phyloP scores from a whole-genome alignment of 2,888 invertebrate genomes.

The Lottia gigantea region DNA sequence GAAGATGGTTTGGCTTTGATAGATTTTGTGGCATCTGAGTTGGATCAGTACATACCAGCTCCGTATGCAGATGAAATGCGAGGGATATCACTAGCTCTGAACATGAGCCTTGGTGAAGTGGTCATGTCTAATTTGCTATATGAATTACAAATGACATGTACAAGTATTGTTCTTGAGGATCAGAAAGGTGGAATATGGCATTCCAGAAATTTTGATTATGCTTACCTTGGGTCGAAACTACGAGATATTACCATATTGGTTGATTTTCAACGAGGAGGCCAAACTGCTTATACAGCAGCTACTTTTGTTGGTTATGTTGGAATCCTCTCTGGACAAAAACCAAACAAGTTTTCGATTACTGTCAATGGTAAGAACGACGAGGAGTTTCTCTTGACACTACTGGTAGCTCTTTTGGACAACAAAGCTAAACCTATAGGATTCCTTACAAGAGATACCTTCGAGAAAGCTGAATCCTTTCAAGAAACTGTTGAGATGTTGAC shows the following conservation, averaged over 20 bases:
- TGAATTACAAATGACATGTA: conserved; percentile 43
- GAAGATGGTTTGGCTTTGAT: conserved; percentile 17
- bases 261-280: conserved; percentile 38
- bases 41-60: conserved; percentile 10
- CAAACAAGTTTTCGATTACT: conserved; percentile 50
- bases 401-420: neutral
- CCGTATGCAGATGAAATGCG: conserved; percentile 19
- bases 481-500: conserved; percentile 47
- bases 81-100: conserved; percentile 18
- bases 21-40: conserved; percentile 13
- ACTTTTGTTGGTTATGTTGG: conserved; percentile 60
- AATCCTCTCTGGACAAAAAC: conserved; percentile 57
- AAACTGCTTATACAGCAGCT: conserved; percentile 52
- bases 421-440: neutral
- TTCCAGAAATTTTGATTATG: conserved; percentile 63
- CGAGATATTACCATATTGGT: conserved; percentile 36
- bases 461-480: conserved; percentile 29
- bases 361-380: conserved; percentile 37
- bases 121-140: conserved; percentile 12
- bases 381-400: neutral
- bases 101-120: conserved; percentile 18
- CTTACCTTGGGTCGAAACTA: conserved; percentile 35
- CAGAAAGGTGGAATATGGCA: conserved; percentile 51
- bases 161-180: conserved; percentile 61
- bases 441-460: conserved; percentile 7